These are phyloP conservation scores for Gobiocypris rarus DNA, from an alignment of 2,113 vertebrate genomes.

Conservation along the genomic window DNA sequence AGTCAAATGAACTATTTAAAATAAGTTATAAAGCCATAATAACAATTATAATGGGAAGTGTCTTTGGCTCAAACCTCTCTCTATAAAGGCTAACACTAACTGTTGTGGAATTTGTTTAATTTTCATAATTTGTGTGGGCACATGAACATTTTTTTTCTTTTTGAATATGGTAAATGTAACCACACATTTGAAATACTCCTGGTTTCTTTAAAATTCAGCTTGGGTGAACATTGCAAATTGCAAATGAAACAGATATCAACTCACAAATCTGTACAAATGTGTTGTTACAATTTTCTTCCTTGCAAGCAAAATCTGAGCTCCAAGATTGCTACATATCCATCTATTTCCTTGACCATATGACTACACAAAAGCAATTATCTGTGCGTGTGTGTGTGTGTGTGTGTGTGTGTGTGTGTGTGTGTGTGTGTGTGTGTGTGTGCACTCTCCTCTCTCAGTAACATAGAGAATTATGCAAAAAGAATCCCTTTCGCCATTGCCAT, in stretches of 20 bases:
- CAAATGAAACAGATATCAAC: background rate
- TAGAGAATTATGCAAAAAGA: conserved; percentile 29
- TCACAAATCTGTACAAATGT: background rate
- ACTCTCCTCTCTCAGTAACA: background rate
- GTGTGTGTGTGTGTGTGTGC: background rate
- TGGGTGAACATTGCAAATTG: background rate
- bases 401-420: background rate
- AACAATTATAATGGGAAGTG: too few relatives aligned
- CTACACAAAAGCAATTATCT: background rate
- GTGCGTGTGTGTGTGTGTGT: background rate
- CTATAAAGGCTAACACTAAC: too few relatives aligned
- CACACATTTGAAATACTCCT: background rate
- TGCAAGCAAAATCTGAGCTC: background rate
- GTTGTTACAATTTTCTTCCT: background rate
- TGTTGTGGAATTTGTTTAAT: too few relatives aligned
- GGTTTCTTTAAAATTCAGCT: background rate
- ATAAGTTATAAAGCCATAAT: too few relatives aligned
- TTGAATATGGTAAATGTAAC: background rate
- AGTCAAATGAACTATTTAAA: too few relatives aligned
- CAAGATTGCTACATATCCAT: background rate
- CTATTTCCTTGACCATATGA: background rate
- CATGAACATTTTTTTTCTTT: too few relatives aligned
- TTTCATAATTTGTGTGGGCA: too few relatives aligned
- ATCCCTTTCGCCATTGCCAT: background rate
- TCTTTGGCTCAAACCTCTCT: too few relatives aligned